These are phyloP conservation scores for Clarias laeviceps DNA, from an alignment of 2,797 vertebrate genomes.

Conservation along the genomic window DNA sequence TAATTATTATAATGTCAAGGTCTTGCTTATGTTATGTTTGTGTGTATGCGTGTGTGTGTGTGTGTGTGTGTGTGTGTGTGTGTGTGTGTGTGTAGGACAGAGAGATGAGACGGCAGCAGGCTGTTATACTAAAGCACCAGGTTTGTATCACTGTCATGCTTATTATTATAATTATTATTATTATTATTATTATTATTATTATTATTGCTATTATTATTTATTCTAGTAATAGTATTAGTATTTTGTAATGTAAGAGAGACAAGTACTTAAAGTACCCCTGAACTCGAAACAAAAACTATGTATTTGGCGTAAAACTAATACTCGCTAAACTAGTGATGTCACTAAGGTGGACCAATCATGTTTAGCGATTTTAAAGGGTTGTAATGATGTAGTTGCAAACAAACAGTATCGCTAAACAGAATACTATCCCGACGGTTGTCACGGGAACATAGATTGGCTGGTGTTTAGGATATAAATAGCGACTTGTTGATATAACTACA, in stretches of 20 bases:
- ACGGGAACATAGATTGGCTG: too few relatives aligned
- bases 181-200: too few relatives aligned
- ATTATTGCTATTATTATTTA: background rate
- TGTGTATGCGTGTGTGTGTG: background rate
- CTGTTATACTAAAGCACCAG: conserved; percentile 98
- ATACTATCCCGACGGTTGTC: too few relatives aligned
- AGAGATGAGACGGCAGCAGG: conserved; percentile 95
- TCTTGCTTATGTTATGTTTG: background rate
- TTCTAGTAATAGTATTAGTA: background rate
- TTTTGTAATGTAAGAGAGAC: background rate
- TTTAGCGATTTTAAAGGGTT: background rate
- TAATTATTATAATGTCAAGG: background rate
- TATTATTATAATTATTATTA: conserved; percentile 5
- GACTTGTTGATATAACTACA: too few relatives aligned
- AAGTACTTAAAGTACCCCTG: conserved; percentile 11
- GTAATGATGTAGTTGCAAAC: too few relatives aligned
- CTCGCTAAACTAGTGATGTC: too few relatives aligned
- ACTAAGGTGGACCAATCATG: background rate
- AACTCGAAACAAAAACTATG: background rate
- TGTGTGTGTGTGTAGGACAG: conserved; percentile 83
- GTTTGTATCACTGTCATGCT: conserved; percentile 69
- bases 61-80: conserved; percentile 17
- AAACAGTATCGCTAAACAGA: too few relatives aligned
- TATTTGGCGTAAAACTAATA: background rate
- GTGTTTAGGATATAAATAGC: too few relatives aligned